phyloP scores from a whole-genome alignment of 1,140 invertebrate genomes.

The Drosophila kohkoa region DNA sequence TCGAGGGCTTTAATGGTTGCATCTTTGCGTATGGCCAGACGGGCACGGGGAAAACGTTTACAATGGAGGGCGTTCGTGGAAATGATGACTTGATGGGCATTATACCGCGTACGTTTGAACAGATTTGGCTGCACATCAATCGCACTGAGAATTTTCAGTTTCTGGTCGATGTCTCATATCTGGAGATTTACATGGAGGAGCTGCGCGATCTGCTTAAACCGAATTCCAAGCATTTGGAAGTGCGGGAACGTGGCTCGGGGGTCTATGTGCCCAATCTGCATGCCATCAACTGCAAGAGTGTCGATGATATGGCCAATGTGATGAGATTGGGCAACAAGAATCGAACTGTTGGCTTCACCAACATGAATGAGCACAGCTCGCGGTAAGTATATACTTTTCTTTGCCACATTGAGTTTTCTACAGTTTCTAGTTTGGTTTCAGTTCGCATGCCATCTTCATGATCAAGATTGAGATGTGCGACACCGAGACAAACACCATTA shows the following conservation, averaged over 20 bases:
- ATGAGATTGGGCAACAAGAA: slow-evolving; percentile 96
- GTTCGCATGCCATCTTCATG: slow-evolving; percentile 99
- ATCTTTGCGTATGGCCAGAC: slow-evolving; percentile 99
- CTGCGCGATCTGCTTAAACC: slow-evolving; percentile 95
- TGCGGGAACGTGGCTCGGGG: slow-evolving; percentile 91
- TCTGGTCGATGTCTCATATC: slow-evolving; percentile 95
- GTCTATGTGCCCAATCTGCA: slow-evolving; percentile 97
- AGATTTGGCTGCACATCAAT: slow-evolving; percentile 97
- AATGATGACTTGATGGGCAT: slow-evolving; percentile 91
- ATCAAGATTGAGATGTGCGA: slow-evolving; percentile 98
- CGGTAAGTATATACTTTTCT: slow-evolving; percentile 38
- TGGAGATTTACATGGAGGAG: slow-evolving; percentile 98
- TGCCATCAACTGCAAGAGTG: slow-evolving; percentile 95
- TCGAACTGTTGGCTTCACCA: slow-evolving; percentile 96
- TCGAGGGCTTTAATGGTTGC: slow-evolving; percentile 98
- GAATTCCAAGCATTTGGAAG: slow-evolving; percentile 90
- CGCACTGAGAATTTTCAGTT: slow-evolving; percentile 95
- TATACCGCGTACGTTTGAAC: slow-evolving; percentile 97
- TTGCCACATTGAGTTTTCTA: neutral
- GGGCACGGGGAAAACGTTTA: slow-evolving; percentile 97
- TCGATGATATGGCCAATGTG: slow-evolving; percentile 95
- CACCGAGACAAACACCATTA: slow-evolving; percentile 88
- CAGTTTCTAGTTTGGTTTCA: slow-evolving; percentile 14
- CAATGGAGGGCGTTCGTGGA: slow-evolving; percentile 93
- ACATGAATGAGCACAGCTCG: slow-evolving; percentile 99